phyloP scores from a whole-genome alignment of 2,797 vertebrate species.

The Arctocebus calabarensis region DNA sequence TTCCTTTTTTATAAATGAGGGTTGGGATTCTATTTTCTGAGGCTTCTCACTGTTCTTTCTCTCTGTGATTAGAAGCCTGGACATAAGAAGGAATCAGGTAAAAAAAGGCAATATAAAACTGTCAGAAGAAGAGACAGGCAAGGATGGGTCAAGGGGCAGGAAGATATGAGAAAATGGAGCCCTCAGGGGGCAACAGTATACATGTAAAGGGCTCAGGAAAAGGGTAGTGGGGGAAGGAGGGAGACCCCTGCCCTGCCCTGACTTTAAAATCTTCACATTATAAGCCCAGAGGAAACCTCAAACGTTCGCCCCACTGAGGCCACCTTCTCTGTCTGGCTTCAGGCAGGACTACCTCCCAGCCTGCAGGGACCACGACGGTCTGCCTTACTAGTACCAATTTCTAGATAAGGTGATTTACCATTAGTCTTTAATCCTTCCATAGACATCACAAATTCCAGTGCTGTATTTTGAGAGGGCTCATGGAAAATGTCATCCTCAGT shows the following conservation, averaged over 20 bases:
- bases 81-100: neutral
- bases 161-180: fast-evolving
- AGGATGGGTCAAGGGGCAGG: neutral
- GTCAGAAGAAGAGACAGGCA: neutral
- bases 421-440: neutral
- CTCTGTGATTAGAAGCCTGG: neutral
- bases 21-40: constrained; percentile 59
- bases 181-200: fast-evolving
- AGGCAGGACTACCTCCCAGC: too few relatives aligned
- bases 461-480: neutral
- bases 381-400: neutral
- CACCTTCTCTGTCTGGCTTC: neutral
- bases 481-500: neutral
- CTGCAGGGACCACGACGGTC: neutral
- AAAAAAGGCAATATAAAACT: neutral
- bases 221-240: neutral
- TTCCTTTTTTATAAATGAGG: constrained; percentile 21
- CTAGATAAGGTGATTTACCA: neutral
- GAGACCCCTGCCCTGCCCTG: neutral
- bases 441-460: neutral
- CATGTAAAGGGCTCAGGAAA: neutral
- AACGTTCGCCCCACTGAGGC: neutral
- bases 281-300: neutral
- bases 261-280: neutral
- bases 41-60: neutral